Base-by-base conservation (phyloP, 35 echinoderm and acorn worm species). In the Strongylocentrotus purpuratus region DNA sequence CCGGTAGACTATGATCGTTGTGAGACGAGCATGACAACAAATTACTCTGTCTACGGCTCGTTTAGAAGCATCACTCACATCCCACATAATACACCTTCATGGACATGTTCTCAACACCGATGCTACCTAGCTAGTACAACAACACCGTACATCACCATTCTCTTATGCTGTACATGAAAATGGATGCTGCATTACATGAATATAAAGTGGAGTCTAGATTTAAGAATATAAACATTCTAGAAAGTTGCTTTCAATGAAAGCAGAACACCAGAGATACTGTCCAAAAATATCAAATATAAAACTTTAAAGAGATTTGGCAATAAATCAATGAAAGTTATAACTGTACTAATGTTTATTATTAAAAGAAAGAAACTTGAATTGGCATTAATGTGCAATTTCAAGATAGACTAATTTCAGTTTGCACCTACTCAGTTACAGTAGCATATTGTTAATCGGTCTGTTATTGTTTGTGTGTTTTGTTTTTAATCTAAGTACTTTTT, bases 51-150 rank as follows among this genome's bases (percentile, higher is more conserved):
- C 65, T 78, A 28, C 65, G 65, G 22, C 65, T 78, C 65, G 20
- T 78, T 78, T 78, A n/a, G 65, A n/a, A 4, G 65, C 65, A 78
- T 78, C 65, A 78, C 65, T 78, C 65, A 78, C 65, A 78, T 78
- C 65, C 20, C 22, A 78, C 65, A 78, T 78, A 59, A 59, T 31
- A 78, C 65, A 28, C 65, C 65, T 78, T n/a, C 65, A 78, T 2
- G 52, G 52, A 59, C 52, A 59, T 78, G 65, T n/a, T 78, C 65
- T 78, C 20, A 78, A 78, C 28, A n/a, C 28, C 7, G 3, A n/a
- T 8, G 4, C 61, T 70, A 70, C 17, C 48, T 20, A 70, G 4
- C 50, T 11, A 28, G 65, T 8, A n/a, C 65, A 7, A 28, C 65
- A 22, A 78, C 28, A 28, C 2, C 12, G 12, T 5, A 25, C 25